Evolutionary conservation across 2,113 vertebrate genomes (phyloP).

Genomic region (Coracopsis vasa): DNA sequence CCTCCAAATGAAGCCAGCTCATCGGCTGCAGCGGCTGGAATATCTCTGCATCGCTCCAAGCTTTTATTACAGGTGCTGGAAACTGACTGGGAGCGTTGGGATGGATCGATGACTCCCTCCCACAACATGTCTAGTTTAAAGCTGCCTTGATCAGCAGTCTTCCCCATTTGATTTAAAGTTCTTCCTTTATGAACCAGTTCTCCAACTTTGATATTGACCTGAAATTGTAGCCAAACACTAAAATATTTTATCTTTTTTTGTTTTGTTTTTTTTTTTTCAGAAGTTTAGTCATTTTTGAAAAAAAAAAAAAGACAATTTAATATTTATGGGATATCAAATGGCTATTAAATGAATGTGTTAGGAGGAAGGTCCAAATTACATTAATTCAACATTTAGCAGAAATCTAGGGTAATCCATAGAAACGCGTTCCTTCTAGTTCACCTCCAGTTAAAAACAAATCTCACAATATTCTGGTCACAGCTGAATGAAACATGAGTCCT

Average conservation of each 20-base stretch:
- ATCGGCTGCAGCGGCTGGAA: too few species aligned
- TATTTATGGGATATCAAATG: background rate
- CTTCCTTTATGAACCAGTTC: background rate
- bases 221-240: background rate
- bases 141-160: too few species aligned
- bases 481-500: background rate
- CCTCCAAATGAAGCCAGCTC: too few species aligned
- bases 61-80: too few species aligned
- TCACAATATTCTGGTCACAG: background rate
- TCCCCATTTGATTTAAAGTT: background rate
- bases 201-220: background rate
- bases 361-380: background rate
- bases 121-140: too few species aligned
- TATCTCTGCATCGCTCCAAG: too few species aligned
- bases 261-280: background rate
- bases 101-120: too few species aligned
- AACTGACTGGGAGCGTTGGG: too few species aligned
- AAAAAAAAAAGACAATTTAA: background rate
- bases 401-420: background rate
- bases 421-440: background rate
- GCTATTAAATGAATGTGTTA: rapidly evolving
- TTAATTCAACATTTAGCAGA: background rate
- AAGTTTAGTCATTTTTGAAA: background rate
- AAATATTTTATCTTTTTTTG: background rate
- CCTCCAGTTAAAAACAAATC: background rate